Base-by-base conservation (phyloP, 2,113 vertebrate species). In the Edolisoma coerulescens region DNA sequence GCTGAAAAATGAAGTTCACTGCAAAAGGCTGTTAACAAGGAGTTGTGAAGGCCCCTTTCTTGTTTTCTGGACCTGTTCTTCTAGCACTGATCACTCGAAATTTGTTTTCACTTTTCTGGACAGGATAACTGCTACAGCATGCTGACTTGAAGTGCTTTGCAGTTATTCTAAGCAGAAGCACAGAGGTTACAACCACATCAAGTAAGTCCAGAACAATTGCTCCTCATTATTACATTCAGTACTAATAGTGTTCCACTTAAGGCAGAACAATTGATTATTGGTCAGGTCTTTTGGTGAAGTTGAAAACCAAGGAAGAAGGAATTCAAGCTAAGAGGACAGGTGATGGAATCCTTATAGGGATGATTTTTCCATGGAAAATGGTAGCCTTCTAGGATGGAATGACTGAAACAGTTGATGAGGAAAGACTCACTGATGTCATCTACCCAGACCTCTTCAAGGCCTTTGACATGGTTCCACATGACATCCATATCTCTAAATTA, bases 131-230 rank as follows among this genome's bases (percentile, higher is more conserved):
- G 7, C 20, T 63, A 14, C 7, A 52, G 17, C 26, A 67, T 26
- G 21, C 21, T 67, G 27, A 32, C 11, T 26, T 47, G 9, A 65
- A 59, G 7, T 13, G 19, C 13, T 78, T 42, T 73, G 30, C 32
- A 26, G 19, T 41, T 59, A 35, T 28, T 64, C 23, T 50, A 53
- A 50, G 18, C 10, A 84, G 54, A 67, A 41, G 8, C 7, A 50
- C 23, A 56, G 23, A 77, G 35, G 19, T 56, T 45, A 49, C 10
- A 61, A 42, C 12, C 12, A 69, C 28, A 60, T 80, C 61, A 80
- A 8, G 26, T 1, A 1, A 88, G 13, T 7, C 21, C 0, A 1
- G 24, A 64, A 14, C 1, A 3, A 61, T 10, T 79, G 26, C 7
- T 78, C 28, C 15, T 85, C 49, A 44, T 65, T 64, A 54, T 41